Conservation (phyloP, 2,797 vertebrate genomes). For the Pseudochirops corinnae region DNA sequence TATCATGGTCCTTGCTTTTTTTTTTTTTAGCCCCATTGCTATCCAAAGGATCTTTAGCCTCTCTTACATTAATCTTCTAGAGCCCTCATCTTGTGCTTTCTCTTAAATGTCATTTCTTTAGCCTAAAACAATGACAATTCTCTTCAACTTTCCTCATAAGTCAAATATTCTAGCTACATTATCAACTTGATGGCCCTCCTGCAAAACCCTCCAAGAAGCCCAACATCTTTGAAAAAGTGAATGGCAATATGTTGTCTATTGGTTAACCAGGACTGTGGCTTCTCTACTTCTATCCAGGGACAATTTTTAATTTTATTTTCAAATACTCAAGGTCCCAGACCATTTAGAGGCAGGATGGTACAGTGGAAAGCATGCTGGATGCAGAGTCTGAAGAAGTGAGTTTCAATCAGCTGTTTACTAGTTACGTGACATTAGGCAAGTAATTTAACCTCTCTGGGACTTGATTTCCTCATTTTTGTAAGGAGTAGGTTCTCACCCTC, state of each 20-base stretch:
- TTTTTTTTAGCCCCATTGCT: not conserved
- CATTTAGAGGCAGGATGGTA: not conserved
- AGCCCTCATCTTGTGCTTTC: constrained; percentile 5
- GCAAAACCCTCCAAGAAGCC: not conserved
- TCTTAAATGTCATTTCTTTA: constrained; percentile 46
- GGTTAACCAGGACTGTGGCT: not conserved
- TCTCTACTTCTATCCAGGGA: not conserved
- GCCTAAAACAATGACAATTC: not conserved
- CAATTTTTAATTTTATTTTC: not conserved
- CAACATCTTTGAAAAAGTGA: not conserved
- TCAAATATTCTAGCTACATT: not conserved
- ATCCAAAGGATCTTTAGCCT: constrained; percentile 18
- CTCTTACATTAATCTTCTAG: constrained; percentile 6
- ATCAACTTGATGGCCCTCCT: not conserved
- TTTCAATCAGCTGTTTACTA: not conserved
- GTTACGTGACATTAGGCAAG: not conserved
- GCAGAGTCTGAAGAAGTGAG: not conserved
- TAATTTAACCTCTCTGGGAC: not conserved
- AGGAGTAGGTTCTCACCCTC: not conserved
- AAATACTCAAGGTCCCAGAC: not conserved
- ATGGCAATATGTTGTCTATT: not conserved
- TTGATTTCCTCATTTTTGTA: not conserved
- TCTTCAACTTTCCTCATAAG: constrained; percentile 31
- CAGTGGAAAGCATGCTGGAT: not conserved
- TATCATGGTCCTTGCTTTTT: constrained; percentile 7